phyloP scores from a whole-genome alignment of 1,140 invertebrate species.

The Pachypeltis micranthus region DNA sequence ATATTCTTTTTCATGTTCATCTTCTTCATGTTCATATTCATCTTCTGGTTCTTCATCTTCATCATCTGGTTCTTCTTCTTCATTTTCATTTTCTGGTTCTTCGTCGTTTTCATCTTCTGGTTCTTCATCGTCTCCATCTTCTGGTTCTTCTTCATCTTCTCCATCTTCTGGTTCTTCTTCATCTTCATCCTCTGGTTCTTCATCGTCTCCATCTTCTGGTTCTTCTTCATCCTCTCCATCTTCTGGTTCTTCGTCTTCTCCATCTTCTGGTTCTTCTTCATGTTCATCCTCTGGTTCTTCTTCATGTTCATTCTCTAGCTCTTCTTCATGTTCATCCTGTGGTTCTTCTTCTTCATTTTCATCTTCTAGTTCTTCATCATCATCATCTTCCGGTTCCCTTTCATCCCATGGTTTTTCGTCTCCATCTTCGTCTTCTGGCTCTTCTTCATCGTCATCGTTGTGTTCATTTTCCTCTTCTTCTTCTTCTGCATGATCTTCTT shows the following conservation, averaged over 20 bases:
- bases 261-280: too few relatives aligned
- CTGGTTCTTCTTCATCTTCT: constrained; percentile 1
- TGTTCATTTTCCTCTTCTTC: too few relatives aligned
- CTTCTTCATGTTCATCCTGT: too few relatives aligned
- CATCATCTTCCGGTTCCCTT: too few relatives aligned
- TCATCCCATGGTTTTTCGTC: too few relatives aligned
- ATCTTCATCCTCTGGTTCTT: constrained; percentile 1
- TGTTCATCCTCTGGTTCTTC: too few relatives aligned
- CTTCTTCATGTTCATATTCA: neutral
- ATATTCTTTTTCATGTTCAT: neutral
- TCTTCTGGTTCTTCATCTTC: neutral
- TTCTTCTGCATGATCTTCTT: too few relatives aligned
- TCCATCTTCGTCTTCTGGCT: too few relatives aligned
- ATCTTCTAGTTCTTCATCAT: too few relatives aligned
- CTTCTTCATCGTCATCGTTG: too few relatives aligned
- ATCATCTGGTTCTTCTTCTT: neutral
- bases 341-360: too few relatives aligned
- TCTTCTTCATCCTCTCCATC: neutral
- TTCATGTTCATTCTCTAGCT: too few relatives aligned
- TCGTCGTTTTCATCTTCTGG: neutral
- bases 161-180: constrained; percentile 4
- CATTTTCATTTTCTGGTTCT: neutral
- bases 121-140: constrained; percentile 2
- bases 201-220: neutral
- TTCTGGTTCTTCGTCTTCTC: neutral